Evolutionary conservation across 1,140 invertebrate species (phyloP), one percentile per base, ranked within the genome.

Genomic region (Ruditapes philippinarum): DNA sequence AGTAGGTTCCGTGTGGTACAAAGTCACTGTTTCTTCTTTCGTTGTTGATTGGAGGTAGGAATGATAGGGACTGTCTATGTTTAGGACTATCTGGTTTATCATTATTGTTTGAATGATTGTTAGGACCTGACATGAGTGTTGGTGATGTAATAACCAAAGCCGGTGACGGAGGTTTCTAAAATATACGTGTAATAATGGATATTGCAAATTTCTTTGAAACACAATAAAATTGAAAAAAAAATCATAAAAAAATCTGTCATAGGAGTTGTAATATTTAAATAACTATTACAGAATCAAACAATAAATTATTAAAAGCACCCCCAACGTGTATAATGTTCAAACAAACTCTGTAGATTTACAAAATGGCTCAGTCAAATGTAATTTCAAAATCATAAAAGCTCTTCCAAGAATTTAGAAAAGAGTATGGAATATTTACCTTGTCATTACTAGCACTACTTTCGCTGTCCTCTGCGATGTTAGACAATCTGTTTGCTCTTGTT

Each of bases 1-100:
- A 85, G 57, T 93, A 95, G 9, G 93, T 93, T 17, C 91, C 91
- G 74, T 94, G 93, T 22, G 91, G 91, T 31, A 92, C 78, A 25
- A 92, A 84, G 33, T 91, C 89, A 38, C 57, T 84, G 82, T 85
- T 70, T 85, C 25, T 80, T 51, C 49, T 79, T 78, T 76, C 60
- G 49, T 76, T 70, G 19, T 22, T 78, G 33, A 89, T 90, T 49
- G 89, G 91, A 25, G 90, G 91, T 60, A 91, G 65, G 38, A 89
- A 83, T 17, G 76, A 84, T n/a, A 73, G 7, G 2, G 65, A 57
- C n/a, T 17, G 31, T 51, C 38, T 70, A n/a, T 42, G 68, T 70
- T 68, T 49, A n/a, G 65, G 28, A 54, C 49, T 73, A 1, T 70
- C 62, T 38, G 49, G 33, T n/a, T 84, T 70, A 0, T 42, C 28